These are phyloP conservation scores for Poecilobothrus nobilitatus DNA, from an alignment of 2,888 invertebrate genomes.

Conservation along the genomic window DNA sequence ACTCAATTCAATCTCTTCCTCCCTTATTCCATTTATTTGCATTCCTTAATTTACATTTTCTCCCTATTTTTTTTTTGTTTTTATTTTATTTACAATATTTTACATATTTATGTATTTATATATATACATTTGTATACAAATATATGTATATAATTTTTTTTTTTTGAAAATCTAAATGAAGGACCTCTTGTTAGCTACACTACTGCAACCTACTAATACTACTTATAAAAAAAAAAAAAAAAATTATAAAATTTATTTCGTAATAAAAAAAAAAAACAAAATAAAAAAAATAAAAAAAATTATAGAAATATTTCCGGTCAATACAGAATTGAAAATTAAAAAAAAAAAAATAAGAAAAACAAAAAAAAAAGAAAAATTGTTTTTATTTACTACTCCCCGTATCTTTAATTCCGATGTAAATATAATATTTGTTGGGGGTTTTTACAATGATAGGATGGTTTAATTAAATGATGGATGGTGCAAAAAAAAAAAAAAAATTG, in stretches of 20 bases:
- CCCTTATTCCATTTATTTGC: neutral
- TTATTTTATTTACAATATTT: too few relatives aligned
- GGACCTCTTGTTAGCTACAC: too few relatives aligned
- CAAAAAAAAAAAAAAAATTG: too few relatives aligned
- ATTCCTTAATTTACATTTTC: neutral
- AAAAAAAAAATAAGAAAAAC: neutral
- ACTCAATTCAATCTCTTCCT: too few relatives aligned
- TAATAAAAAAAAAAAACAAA: neutral
- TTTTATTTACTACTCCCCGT: too few relatives aligned
- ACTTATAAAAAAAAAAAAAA: neutral
- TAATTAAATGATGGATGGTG: too few relatives aligned
- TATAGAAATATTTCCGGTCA: slow-evolving; percentile 1
- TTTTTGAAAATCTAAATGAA: neutral
- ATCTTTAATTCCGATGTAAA: too few relatives aligned
- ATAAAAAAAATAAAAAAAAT: neutral
- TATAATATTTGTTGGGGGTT: too few relatives aligned
- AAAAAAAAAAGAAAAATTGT: too few relatives aligned
- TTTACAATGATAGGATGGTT: too few relatives aligned
- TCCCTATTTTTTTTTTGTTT: neutral
- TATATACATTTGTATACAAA: neutral
- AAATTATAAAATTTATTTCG: neutral
- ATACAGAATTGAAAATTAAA: slow-evolving; percentile 6
- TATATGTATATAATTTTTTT: neutral
- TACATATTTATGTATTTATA: neutral
- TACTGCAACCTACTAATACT: neutral